Conservation (phyloP, 2,797 vertebrate genomes). For the Todus mexicanus region DNA sequence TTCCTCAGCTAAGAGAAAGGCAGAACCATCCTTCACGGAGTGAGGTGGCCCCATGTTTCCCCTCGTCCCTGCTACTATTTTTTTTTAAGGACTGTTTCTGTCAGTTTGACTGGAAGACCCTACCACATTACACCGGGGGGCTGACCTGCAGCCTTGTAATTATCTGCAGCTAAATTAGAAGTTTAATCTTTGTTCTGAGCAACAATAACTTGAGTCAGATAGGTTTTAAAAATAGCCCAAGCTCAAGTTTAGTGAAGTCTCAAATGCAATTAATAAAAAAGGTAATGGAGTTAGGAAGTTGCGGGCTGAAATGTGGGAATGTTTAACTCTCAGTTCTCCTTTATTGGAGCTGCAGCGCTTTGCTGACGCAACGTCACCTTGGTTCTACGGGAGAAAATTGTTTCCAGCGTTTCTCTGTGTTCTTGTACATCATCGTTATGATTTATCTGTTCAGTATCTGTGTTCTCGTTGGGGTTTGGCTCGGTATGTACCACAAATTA, state of each 20-base stretch:
- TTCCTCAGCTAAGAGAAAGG: not conserved
- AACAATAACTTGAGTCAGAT: slow-evolving; percentile 63
- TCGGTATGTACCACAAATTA: not conserved
- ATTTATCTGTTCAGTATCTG: slow-evolving; percentile 6
- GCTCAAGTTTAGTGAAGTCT: slow-evolving; percentile 60
- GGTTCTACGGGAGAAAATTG: not conserved
- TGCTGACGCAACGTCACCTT: not conserved
- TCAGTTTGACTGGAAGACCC: slow-evolving; percentile 20
- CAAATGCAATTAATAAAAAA: slow-evolving; percentile 63
- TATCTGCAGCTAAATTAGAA: slow-evolving; percentile 70
- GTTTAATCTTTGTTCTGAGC: slow-evolving; percentile 66
- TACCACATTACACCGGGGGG: not conserved
- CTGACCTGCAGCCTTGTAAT: slow-evolving; percentile 62
- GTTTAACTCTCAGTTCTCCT: slow-evolving; percentile 16
- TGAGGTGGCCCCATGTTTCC: not conserved
- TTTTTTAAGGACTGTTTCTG: not conserved
- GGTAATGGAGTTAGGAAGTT: slow-evolving; percentile 60
- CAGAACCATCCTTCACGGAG: not conserved
- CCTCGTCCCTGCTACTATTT: not conserved
- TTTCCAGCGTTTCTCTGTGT: not conserved
- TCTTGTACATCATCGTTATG: not conserved
- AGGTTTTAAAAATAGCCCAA: slow-evolving; percentile 68
- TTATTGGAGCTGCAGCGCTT: not conserved
- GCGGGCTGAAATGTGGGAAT: slow-evolving; percentile 29
- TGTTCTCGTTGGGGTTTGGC: slow-evolving; percentile 12